Evolutionary conservation across 2,888 invertebrate species (phyloP).

Genomic region (Loripinus fragilis): DNA sequence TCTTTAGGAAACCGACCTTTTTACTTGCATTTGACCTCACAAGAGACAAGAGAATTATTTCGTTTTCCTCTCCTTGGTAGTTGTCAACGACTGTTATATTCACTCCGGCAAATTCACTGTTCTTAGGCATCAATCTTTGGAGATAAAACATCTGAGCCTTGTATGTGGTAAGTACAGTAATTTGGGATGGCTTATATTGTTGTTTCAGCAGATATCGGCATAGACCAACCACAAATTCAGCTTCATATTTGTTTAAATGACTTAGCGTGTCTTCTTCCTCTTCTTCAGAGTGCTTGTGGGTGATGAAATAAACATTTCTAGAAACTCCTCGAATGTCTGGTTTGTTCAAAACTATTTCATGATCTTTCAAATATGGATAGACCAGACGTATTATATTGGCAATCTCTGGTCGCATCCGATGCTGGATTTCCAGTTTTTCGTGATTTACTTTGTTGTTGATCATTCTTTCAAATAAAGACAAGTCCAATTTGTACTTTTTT

Average conservation of each 20-base stretch:
- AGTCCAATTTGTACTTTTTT: slow-evolving; percentile 77
- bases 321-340: slow-evolving; percentile 72
- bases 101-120: too few species aligned
- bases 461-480: too few species aligned
- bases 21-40: slow-evolving; percentile 68
- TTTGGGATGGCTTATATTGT: slow-evolving; percentile 73
- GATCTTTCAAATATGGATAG: slow-evolving; percentile 77
- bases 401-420: slow-evolving; percentile 82
- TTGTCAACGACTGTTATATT: too few species aligned
- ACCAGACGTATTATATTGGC: slow-evolving; percentile 72
- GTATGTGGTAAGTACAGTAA: slow-evolving; percentile 82
- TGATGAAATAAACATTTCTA: slow-evolving; percentile 77
- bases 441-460: slow-evolving; percentile 87
- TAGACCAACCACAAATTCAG: slow-evolving; percentile 71
- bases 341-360: slow-evolving; percentile 68
- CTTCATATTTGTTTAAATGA: slow-evolving; percentile 79
- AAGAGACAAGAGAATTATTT: too few species aligned
- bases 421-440: slow-evolving; percentile 87
- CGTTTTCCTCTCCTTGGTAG: too few species aligned
- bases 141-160: slow-evolving; percentile 77
- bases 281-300: slow-evolving; percentile 73
- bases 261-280: slow-evolving; percentile 71
- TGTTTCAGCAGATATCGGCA: slow-evolving; percentile 78
- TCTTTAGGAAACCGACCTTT: slow-evolving; percentile 76
- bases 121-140: too few species aligned